Evolutionary conservation across 2,113 vertebrate genomes (phyloP).

Genomic region (Brachyhypopomus occidentalis): DNA sequence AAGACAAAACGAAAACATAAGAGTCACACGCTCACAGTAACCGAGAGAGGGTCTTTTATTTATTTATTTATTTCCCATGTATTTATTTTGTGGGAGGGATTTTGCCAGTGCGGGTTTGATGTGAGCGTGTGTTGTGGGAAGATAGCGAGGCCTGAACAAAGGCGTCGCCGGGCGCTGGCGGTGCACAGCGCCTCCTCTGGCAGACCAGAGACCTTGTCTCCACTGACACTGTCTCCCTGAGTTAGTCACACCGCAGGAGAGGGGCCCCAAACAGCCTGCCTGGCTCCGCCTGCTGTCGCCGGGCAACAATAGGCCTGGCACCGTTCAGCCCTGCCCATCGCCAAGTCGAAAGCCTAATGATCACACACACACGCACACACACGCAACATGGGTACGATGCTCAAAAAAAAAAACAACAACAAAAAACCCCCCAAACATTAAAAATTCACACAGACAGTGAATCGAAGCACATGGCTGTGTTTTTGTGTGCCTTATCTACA

Average conservation of each 20-base stretch:
- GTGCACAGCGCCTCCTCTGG: slow-evolving; percentile 53
- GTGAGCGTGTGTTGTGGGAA: slow-evolving; percentile 66
- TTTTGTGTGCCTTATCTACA: slow-evolving; percentile 1
- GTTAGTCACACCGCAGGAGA: slow-evolving; percentile 74
- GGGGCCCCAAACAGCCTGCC: slow-evolving; percentile 51
- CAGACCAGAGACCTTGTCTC: slow-evolving; percentile 54
- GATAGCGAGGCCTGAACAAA: slow-evolving; percentile 66
- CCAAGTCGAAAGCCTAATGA: slow-evolving; percentile 49
- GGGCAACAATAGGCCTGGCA: slow-evolving; percentile 59
- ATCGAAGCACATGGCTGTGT: not conserved
- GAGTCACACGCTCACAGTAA: not conserved
- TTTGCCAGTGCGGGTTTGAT: slow-evolving; percentile 57
- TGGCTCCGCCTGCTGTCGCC: slow-evolving; percentile 28
- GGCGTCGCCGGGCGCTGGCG: slow-evolving; percentile 56
- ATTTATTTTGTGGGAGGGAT: slow-evolving; percentile 41
- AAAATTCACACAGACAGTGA: slow-evolving; percentile 11
- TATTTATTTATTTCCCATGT: slow-evolving; percentile 34
- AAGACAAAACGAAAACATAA: slow-evolving; percentile 62
- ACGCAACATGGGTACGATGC: not conserved
- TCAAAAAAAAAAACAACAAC: not conserved
- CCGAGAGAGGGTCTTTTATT: slow-evolving; percentile 59
- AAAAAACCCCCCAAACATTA: no score
- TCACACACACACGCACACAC: not conserved
- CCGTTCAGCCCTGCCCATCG: slow-evolving; percentile 43
- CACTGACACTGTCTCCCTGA: slow-evolving; percentile 68